Evolutionary conservation across 2,797 vertebrate species (phyloP).

Genomic region (Lemur catta): DNA sequence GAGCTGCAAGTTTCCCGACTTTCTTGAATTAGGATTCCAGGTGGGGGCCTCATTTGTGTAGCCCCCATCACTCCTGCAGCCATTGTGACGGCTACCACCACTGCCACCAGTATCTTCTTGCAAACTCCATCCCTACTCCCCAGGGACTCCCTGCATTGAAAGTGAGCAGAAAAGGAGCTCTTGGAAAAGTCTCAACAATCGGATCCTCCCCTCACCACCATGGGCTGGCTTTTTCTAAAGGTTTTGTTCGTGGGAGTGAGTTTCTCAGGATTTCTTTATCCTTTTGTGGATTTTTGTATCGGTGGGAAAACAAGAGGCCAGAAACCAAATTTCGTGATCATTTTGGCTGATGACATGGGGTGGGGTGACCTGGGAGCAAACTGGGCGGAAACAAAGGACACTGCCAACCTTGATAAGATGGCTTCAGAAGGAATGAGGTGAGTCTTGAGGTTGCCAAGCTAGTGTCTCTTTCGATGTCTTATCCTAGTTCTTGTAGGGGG

Average conservation of each 20-base stretch:
- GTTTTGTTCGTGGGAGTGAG: conserved; percentile 14
- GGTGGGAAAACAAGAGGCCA: background rate
- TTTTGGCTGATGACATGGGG: conserved; percentile 96
- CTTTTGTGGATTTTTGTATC: conserved; percentile 11
- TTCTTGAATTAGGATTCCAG: background rate
- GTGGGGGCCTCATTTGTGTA: background rate
- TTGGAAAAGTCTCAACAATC: background rate
- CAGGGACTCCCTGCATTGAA: background rate
- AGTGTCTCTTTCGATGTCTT: accelerated
- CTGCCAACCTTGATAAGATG: conserved; percentile 90
- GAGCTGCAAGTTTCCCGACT: background rate
- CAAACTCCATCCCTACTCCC: background rate
- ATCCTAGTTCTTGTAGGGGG: background rate
- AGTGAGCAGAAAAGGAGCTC: background rate
- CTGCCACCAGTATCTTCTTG: background rate
- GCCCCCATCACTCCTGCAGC: background rate
- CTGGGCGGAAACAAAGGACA: conserved; percentile 86
- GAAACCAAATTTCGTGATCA: conserved; percentile 92
- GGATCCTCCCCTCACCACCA: background rate
- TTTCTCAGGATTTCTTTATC: conserved; percentile 63
- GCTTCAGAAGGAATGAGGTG: conserved; percentile 91
- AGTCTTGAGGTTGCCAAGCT: background rate
- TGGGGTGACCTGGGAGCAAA: conserved; percentile 97
- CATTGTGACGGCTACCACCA: accelerated
- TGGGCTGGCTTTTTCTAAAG: conserved; percentile 38